Percentiles rank a stretch among this genome's conserved stretches.
phyloP scores from a whole-genome alignment of 2,797 vertebrate species.

The Aplochiton taeniatus region DNA sequence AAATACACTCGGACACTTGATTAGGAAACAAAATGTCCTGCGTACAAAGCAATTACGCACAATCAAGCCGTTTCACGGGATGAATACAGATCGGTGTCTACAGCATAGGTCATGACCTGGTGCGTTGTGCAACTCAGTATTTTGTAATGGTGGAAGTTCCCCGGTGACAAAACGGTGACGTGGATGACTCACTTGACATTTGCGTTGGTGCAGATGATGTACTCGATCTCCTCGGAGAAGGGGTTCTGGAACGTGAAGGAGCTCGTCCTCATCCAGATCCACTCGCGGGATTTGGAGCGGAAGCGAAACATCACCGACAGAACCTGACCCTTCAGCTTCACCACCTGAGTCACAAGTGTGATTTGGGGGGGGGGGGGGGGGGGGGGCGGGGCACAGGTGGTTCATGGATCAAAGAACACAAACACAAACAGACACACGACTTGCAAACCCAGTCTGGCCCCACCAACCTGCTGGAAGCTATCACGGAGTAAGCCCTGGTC shows the following conservation, averaged over 20 bases:
- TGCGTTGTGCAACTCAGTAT: too few species aligned
- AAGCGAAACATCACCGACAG: slow-evolving; percentile 98
- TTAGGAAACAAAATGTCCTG: slow-evolving; percentile 13
- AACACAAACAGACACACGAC: not conserved
- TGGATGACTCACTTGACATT: slow-evolving; percentile 90
- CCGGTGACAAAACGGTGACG: not conserved
- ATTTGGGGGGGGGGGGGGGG: too few species aligned
- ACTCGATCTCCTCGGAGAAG: slow-evolving; percentile 97
- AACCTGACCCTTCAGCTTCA: slow-evolving; percentile 97
- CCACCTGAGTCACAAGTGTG: slow-evolving; percentile 82
- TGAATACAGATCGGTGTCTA: too few species aligned
- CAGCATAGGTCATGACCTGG: too few species aligned
- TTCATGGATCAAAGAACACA: too few species aligned
- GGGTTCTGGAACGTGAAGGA: slow-evolving; percentile 99
- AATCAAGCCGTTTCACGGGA: not conserved
- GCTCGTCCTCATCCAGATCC: slow-evolving; percentile 97
- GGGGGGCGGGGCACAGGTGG: not conserved
- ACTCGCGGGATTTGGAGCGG: slow-evolving; percentile 88
- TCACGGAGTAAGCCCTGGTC: slow-evolving; percentile 92
- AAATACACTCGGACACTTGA: slow-evolving; percentile 26
- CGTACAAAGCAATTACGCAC: not conserved
- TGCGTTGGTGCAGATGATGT: slow-evolving; percentile 98
- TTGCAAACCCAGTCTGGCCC: slow-evolving; percentile 2
- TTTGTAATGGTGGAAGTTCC: not conserved
- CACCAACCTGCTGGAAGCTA: slow-evolving; percentile 89